Evolutionary conservation across 2,888 invertebrate species (phyloP), one percentile per base, ranked within the genome.

Genomic region (Horisme vitalbata): DNA sequence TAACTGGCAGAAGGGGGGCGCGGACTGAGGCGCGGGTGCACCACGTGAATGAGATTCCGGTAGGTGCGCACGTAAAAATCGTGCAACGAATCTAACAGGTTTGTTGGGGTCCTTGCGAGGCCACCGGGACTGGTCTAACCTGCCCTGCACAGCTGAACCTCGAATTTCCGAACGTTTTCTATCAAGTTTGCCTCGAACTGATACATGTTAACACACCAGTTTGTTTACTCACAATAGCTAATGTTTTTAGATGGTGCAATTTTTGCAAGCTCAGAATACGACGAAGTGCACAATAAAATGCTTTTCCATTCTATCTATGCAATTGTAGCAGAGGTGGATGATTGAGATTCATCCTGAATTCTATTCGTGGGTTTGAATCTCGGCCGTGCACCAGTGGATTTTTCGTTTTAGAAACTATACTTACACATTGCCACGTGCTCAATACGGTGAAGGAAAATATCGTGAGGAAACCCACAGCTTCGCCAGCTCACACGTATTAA

Each of bases 61-160:
- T 88, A 86, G 87, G 86, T 86, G 85, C 85, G 82, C 86, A 88
- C 88, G 87, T 89, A 89, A 89, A 89, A 89, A 89, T 89, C 89
- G 87, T 87, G 87, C 88, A 87, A 88, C 87, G 83, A 88, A 89
- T 89, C 89, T 88, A 88, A 89, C 89, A 88, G 89, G 89, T 89
- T 89, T 88, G 78, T 83, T 83, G 87, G 82, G 84, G 85, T 88
- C 88, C 88, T 88, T 87, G 86, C 80, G 86, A 88, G 87, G 88
- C 86, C 88, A 81, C 67, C 79, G 85, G 88, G 89, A 89, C 89
- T 87, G 88, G 89, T 89, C 88, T 89, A 89, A 89, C 88, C 88
- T 87, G 89, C 89, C 87, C 83, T 79, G 84, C 79, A 79, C 77
- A 75, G 72, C 80, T 78, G 79, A 86, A 83, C 86, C 82, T 81